Base-by-base conservation (phyloP, 2,113 vertebrate genomes). In the Aythya baeri region DNA sequence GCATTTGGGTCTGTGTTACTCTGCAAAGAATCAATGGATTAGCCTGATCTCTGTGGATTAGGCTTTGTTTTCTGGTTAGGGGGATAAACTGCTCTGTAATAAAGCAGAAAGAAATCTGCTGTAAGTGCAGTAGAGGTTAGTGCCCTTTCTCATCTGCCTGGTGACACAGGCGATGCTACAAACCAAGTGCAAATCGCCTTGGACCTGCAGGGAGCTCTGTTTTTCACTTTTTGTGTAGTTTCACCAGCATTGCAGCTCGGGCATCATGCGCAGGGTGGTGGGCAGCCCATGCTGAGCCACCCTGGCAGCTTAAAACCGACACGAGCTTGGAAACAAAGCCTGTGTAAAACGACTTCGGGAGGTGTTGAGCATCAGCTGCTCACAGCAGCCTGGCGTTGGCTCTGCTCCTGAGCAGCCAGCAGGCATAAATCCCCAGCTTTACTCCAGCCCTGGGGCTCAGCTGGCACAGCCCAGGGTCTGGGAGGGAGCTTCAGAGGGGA, bases 31-130 rank as follows among this genome's bases (percentile, higher is more conserved):
- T 76, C 34, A 14, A 68, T 58, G 54, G 93, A 96, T 94, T 94
- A 95, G 95, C 72, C 49, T 72, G 87, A 94, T 96, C 74, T 94
- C 57, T 86, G 89, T 72, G 91, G 95, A 96, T 96, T 94, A 94
- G 66, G 73, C 68, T 80, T 95, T 91, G 73, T 94, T 94, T 91
- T 89, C 75, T 86, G 52, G 3, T 91, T 75, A 88, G 73, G 25
- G 85, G 65, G 91, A 92, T 88, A 91, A 94, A 66, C 81, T 76
- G 26, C 44, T 76, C 29, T 31, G 5, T 65, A 82, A 76, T 59
- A 85, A 80, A 82, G 63, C 81, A 77, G 71, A 77, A 63, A 66
- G 49, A 93, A 92, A 87, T 71, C 77, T 87, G 66, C 62, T 92
- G 54, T 52, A 50, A 80, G 55, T 91, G 71, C 91, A 94, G n/a